phyloP scores from a whole-genome alignment of 2,888 invertebrate species.

The Zaprionus bogoriensis region DNA sequence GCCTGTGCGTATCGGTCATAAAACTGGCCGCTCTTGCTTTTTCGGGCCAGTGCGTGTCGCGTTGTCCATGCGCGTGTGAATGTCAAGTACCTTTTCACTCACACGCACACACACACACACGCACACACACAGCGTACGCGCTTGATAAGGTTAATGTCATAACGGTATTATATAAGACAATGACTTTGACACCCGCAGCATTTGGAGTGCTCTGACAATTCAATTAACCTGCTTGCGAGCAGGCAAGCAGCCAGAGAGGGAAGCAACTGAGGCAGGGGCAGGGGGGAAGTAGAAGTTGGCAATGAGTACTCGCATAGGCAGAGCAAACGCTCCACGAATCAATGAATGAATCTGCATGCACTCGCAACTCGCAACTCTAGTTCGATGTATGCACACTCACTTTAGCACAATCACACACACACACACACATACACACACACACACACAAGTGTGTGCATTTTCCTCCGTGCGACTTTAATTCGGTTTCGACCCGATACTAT shows the following conservation, averaged over 20 bases:
- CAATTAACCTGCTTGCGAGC: conserved; percentile 31
- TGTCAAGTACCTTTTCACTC: conserved; percentile 68
- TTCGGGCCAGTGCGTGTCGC: conserved; percentile 28
- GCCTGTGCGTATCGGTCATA: conserved; percentile 63
- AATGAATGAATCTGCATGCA: too few relatives aligned
- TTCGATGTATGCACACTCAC: too few relatives aligned
- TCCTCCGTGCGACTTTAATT: too few relatives aligned
- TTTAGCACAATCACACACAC: too few relatives aligned
- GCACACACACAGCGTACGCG: background rate
- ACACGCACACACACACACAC: conserved; percentile 10
- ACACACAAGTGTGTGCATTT: too few relatives aligned
- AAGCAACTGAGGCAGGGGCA: background rate
- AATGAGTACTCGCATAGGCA: too few relatives aligned
- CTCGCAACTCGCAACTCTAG: too few relatives aligned
- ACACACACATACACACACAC: too few relatives aligned
- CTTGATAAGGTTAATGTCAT: conserved; percentile 73
- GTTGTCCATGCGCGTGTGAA: conserved; percentile 46
- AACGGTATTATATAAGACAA: conserved; percentile 60
- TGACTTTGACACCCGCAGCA: conserved; percentile 72
- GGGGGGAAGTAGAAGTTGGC: background rate
- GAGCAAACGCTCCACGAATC: background rate
- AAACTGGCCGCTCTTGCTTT: conserved; percentile 45
- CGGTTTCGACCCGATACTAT: too few relatives aligned
- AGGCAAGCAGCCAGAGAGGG: background rate
- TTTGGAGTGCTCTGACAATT: conserved; percentile 15